A percentile compares a stretch with the other conserved stretches of the same genome.
These are phyloP conservation scores for Coronaproctus castanopsis DNA, from an alignment of 2,888 invertebrate species.

Conservation along the genomic window DNA sequence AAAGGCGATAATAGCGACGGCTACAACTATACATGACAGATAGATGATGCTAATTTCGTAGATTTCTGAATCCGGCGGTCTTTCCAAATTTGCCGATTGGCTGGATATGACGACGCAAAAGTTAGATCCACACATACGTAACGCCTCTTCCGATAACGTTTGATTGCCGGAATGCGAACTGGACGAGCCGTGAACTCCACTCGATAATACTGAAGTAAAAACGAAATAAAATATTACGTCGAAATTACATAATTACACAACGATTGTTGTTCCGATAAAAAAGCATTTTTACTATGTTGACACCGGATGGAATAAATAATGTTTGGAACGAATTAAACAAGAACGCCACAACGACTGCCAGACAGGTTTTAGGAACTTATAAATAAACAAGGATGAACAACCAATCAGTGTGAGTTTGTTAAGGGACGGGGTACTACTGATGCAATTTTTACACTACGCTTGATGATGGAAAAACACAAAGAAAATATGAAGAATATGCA, in stretches of 20 bases:
- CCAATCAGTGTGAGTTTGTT: too few relatives aligned
- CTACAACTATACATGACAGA: slow-evolving; percentile 62
- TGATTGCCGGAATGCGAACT: slow-evolving; percentile 26
- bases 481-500: too few relatives aligned
- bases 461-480: too few relatives aligned
- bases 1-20: slow-evolving; percentile 65
- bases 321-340: too few relatives aligned
- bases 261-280: background rate
- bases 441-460: too few relatives aligned
- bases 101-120: slow-evolving; percentile 51
- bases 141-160: slow-evolving; percentile 28
- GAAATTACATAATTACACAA: background rate
- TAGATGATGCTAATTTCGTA: slow-evolving; percentile 78
- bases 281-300: background rate
- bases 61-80: slow-evolving; percentile 67
- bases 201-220: slow-evolving; percentile 41
- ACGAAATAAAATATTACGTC: background rate
- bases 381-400: too few relatives aligned
- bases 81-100: slow-evolving; percentile 50
- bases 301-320: background rate
- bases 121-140: slow-evolving; percentile 53
- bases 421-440: too few relatives aligned
- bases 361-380: too few relatives aligned
- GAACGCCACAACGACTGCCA: background rate
- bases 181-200: slow-evolving; percentile 44